These are phyloP conservation scores for Halictus quadricinctus DNA, from an alignment of 2,888 invertebrate genomes.

Conservation along the genomic window DNA sequence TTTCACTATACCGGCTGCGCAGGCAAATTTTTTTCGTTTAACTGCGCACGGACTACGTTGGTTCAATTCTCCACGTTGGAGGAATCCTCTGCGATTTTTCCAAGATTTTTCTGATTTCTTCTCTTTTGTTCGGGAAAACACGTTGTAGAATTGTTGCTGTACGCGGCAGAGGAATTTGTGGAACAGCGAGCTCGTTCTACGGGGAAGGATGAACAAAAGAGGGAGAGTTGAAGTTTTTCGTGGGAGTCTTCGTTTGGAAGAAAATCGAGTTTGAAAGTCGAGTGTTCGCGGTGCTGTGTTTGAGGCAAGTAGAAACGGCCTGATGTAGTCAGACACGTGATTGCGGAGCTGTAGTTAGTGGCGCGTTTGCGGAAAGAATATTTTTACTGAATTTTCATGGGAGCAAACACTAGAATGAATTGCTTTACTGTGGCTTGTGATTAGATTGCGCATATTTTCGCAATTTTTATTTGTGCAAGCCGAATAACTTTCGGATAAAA, in stretches of 20 bases:
- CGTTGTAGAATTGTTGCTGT: background rate
- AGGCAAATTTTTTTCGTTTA: slow-evolving; percentile 38
- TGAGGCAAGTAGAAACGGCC: background rate
- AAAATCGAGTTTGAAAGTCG: background rate
- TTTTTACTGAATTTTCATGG: background rate
- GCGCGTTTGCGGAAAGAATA: background rate
- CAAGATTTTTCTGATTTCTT: background rate
- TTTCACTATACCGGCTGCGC: slow-evolving; percentile 27
- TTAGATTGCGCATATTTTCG: too few relatives aligned
- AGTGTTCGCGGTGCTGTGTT: background rate
- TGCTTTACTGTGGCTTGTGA: too few relatives aligned
- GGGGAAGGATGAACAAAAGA: background rate
- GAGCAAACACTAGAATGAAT: too few relatives aligned
- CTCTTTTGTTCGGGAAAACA: background rate
- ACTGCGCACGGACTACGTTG: background rate
- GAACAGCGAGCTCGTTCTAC: background rate
- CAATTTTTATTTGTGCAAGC: too few relatives aligned
- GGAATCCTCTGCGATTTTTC: background rate
- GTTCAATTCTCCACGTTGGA: background rate
- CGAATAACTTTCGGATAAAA: too few relatives aligned
- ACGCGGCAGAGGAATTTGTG: background rate
- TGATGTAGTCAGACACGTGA: background rate
- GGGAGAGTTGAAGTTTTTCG: background rate
- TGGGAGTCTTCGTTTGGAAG: background rate
- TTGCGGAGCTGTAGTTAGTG: background rate